Base-by-base conservation (phyloP, 1,140 invertebrate genomes). In the Branchinecta lynchi region DNA sequence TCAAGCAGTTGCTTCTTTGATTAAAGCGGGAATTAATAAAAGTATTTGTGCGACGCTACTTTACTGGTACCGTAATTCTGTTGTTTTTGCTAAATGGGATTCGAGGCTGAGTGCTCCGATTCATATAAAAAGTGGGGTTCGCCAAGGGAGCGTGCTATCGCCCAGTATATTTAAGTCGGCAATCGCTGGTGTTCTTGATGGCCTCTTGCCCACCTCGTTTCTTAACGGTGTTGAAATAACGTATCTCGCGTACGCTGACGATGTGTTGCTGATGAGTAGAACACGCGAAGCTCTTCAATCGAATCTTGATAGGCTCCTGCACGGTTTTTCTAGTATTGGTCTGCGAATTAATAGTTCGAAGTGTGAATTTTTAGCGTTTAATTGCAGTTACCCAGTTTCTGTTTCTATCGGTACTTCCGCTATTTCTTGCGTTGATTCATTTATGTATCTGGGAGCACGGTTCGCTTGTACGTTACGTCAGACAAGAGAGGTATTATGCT, bases 401-500 rank as follows among this genome's bases (percentile, higher is more conserved):
- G 51, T 60, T 60, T 60, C 51, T 20, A 60, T 60, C 51, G 51
- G 51, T 60, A 60, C 51, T 60, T 60, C 51, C 6, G 51, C 51
- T 60, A 60, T 60, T 60, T 60, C 51, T 60, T 60, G 51, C 51
- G 51, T 60, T 60, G 51, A 60, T 3, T 60, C 51, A 60, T 60
- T 60, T 60, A 60, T 60, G 51, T 60, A 60, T 60, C 51, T 60
- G 51, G 51, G 51, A 60, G 51, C 51, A 60, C 51, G 51, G 51
- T 60, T 60, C 51, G 51, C 51, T 60, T 60, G 51, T 60, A 60
- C 51, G 51, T 60, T 60, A 60, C 51, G 51, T 60, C 51, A 60
- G 51, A 60, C 51, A 60, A 60, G 51, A 60, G 51, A 60, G 51
- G 51, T 6, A 60, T 3, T 60, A 60, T 60, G 51, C 17, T 60